phyloP scores from a whole-genome alignment of 2,113 vertebrate species.

The Pavo muticus region DNA sequence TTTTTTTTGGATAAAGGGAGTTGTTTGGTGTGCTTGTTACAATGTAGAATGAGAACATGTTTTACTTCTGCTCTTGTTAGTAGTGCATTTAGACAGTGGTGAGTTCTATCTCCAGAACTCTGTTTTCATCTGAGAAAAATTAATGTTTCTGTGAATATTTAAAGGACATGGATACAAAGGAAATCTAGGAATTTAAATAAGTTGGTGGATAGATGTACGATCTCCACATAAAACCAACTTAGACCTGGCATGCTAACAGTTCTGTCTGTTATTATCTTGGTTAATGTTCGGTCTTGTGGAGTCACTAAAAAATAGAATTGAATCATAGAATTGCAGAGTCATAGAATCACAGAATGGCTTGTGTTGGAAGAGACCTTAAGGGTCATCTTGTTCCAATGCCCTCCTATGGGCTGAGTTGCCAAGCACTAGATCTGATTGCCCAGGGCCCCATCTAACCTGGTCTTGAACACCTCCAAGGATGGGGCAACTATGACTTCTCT shows the following conservation, averaged over 20 bases:
- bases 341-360: not conserved
- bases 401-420: too few species aligned
- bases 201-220: not conserved
- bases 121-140: not conserved
- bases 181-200: not conserved
- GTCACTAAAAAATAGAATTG: not conserved
- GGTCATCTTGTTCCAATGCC: too few species aligned
- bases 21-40: not conserved
- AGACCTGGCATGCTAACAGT: not conserved
- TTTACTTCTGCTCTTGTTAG: not conserved
- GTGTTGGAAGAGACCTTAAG: too few species aligned
- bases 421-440: too few species aligned
- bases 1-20: not conserved
- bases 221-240: not conserved
- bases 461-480: too few species aligned
- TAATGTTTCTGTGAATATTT: not conserved
- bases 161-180: not conserved
- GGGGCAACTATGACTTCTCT: too few species aligned
- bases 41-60: fast-evolving
- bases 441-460: too few species aligned
- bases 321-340: not conserved
- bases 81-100: not conserved
- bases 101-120: not conserved
- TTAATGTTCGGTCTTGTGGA: not conserved
- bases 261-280: not conserved